Evolutionary conservation across 2,113 vertebrate genomes (phyloP).

Genomic region (Neogale vison): DNA sequence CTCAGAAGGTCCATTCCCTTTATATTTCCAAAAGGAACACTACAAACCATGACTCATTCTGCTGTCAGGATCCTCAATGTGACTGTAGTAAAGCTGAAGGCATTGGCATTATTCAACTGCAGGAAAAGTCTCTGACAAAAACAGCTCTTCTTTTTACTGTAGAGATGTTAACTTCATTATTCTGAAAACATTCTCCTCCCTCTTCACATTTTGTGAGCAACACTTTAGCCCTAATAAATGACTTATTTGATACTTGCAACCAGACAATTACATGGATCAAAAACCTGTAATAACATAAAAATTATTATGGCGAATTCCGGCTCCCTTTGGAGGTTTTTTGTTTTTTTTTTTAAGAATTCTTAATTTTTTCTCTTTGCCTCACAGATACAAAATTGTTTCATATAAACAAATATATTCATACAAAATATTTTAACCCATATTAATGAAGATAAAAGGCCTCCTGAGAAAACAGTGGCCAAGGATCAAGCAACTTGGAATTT

Average conservation of each 20-base stretch:
- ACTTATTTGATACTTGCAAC: slow-evolving; percentile 57
- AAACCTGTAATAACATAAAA: slow-evolving; percentile 44
- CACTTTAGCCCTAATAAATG: slow-evolving; percentile 47
- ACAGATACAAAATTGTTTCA: not conserved
- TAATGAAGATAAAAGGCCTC: slow-evolving; percentile 37
- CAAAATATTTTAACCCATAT: not conserved
- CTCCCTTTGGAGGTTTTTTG: slow-evolving; percentile 15
- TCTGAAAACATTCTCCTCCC: slow-evolving; percentile 39
- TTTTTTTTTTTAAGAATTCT: not conserved
- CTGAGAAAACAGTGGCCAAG: slow-evolving; percentile 28
- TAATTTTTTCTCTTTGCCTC: not conserved
- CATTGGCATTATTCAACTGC: slow-evolving; percentile 40
- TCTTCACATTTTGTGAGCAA: slow-evolving; percentile 50
- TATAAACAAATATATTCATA: not conserved
- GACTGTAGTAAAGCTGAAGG: slow-evolving; percentile 42
- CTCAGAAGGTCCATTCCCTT: slow-evolving; percentile 66
- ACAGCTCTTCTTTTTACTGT: slow-evolving; percentile 44
- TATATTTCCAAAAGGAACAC: slow-evolving; percentile 44
- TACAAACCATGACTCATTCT: slow-evolving; percentile 56
- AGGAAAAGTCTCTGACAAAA: not conserved
- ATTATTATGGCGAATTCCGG: not conserved
- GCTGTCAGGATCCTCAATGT: slow-evolving; percentile 50
- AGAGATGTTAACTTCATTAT: slow-evolving; percentile 74
- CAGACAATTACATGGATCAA: slow-evolving; percentile 44
- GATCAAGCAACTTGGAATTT: slow-evolving; percentile 26